Evolutionary conservation across 2,113 vertebrate genomes (phyloP).

Genomic region (Rhadina sibilatrix): DNA sequence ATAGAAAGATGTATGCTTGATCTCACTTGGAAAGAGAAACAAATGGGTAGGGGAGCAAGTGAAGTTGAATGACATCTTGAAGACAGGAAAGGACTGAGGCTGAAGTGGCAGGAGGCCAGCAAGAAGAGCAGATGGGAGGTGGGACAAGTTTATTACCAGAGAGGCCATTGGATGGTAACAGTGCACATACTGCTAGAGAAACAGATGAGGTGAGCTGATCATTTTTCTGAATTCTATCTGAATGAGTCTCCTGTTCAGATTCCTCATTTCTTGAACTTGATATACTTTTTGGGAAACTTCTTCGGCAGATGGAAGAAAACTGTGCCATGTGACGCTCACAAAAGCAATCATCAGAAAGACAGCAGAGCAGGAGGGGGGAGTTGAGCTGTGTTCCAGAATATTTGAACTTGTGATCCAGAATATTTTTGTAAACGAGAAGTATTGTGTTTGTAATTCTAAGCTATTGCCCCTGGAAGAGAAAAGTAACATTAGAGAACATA

Average conservation of each 20-base stretch:
- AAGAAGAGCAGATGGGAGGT: conserved; percentile 73
- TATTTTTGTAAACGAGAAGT: neutral
- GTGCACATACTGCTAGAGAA: conserved; percentile 60
- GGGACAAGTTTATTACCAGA: conserved; percentile 64
- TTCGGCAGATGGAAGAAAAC: conserved; percentile 54
- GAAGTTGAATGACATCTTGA: conserved; percentile 65
- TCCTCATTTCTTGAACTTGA: neutral
- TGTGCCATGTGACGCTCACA: neutral
- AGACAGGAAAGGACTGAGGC: conserved; percentile 64
- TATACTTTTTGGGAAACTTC: conserved; percentile 30
- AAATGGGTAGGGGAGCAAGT: conserved; percentile 42
- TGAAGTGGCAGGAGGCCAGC: conserved; percentile 64
- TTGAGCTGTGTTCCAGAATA: neutral
- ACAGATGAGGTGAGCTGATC: conserved; percentile 31
- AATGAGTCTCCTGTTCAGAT: neutral
- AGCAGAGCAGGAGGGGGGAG: neutral
- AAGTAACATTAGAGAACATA: neutral
- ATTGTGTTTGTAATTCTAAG: neutral
- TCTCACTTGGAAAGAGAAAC: conserved; percentile 67
- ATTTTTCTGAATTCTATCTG: conserved; percentile 47
- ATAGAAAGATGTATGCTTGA: conserved; percentile 52
- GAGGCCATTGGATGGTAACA: conserved; percentile 55
- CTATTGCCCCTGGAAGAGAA: neutral
- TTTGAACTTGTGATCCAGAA: neutral
- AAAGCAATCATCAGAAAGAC: neutral